These are phyloP conservation scores for Lontra canadensis DNA, from an alignment of 2,113 vertebrate genomes.

Conservation along the genomic window DNA sequence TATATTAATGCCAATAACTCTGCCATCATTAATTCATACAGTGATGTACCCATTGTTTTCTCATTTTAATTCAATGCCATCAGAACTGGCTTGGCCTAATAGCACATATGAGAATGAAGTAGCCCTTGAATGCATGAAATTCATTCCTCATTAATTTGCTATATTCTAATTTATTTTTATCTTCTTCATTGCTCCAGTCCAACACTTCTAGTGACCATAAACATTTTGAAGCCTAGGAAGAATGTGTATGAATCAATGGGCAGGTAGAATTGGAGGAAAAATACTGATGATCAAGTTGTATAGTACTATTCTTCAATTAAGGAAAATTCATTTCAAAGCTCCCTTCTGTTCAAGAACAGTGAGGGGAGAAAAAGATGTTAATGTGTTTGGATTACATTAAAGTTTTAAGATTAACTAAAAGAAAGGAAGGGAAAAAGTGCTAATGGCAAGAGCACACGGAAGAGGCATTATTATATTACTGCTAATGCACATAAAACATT, in stretches of 20 bases:
- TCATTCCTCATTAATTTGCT: slow-evolving; percentile 2
- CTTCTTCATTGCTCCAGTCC: neutral
- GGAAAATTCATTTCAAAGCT: slow-evolving; percentile 77
- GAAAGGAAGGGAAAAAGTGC: slow-evolving; percentile 78
- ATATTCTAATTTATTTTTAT: neutral
- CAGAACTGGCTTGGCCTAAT: slow-evolving; percentile 4
- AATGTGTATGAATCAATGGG: slow-evolving; percentile 29
- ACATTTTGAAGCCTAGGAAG: slow-evolving; percentile 19
- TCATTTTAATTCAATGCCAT: slow-evolving; percentile 44
- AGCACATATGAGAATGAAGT: neutral
- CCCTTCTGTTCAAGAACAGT: slow-evolving; percentile 57
- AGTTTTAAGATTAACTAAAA: slow-evolving; percentile 85
- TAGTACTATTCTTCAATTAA: slow-evolving; percentile 53
- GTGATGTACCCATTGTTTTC: neutral
- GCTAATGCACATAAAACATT: slow-evolving; percentile 86
- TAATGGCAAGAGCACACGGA: slow-evolving; percentile 81
- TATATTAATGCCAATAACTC: neutral
- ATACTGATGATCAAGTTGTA: neutral
- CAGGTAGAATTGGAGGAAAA: neutral
- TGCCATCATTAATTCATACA: neutral
- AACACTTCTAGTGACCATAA: neutral
- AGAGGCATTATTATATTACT: slow-evolving; percentile 85
- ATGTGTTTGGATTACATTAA: slow-evolving; percentile 85
- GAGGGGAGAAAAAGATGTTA: slow-evolving; percentile 75
- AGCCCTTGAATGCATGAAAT: slow-evolving; percentile 1